Base-by-base conservation (phyloP, 2,797 vertebrate species). In the Acanthis flammea region DNA sequence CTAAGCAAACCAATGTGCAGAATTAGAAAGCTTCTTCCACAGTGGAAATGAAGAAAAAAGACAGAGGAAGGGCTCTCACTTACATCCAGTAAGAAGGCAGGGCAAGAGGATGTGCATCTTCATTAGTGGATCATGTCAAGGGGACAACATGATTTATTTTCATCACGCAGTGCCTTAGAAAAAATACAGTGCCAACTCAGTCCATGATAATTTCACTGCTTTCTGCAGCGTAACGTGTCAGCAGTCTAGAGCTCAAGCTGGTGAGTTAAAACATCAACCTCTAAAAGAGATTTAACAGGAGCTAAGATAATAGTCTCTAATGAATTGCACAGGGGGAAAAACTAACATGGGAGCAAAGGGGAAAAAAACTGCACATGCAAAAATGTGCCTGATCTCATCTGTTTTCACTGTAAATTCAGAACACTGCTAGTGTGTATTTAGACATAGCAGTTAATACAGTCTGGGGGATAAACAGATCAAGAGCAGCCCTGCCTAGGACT, bases 91-190 rank as follows among this genome's bases (percentile, higher is more conserved):
- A 70, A 71, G 73, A 90, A 70, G 55, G 66, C 63, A 92, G 86
- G 90, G 80, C 83, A 70, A 73, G 51, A 60, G 70, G 75, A 80
- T 50, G 78, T 89, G 88, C 50, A 30, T 92, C 88, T 96, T 93
- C 68, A 85, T 94, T 95, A 94, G 57, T 31, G 42, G 82, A 89
- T 90, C 71, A 25, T 42, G 71, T 85, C 92, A 94, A 61, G 30
- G 68, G 53, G 68, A 82, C 85, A 82, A 86, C 25, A 53, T 61
- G 83, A 96, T 95, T 94, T 95, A 95, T 92, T 96, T 85, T 91
- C 61, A 87, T 88, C 92, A 95, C 1, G 3, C 57, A 50, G 23
- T 27, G 6, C 39, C 86, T 74, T 41, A 61, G 72, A 63, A 87
- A 80, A 94, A 77, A 92, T 65, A 75, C 76, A 92, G 54, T 73